Evolutionary conservation across 2,888 invertebrate species (phyloP), one percentile per base, ranked within the genome.

Genomic region (Automeris io): DNA sequence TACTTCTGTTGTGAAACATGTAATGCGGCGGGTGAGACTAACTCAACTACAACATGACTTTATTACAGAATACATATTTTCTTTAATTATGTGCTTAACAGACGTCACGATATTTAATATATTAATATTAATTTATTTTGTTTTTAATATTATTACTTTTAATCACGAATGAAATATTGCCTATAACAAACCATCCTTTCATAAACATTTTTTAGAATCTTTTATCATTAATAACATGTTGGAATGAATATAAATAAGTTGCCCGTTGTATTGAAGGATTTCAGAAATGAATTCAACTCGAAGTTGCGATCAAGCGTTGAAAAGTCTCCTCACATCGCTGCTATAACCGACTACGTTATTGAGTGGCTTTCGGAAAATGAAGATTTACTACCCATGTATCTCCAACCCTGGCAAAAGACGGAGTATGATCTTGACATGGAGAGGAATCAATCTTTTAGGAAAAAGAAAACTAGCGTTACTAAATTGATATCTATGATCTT

Each of bases 291-390:
- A 8, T 44, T 47, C 0, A 64, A 57, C 25, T 21, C 52, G 7
- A 41, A 47, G 3, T 54, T 78, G n/a, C 70, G 63, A 9, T 58
- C 65, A 1, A 68, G 62, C 6, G 74, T 80, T 41, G 69, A 74
- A 34, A 69, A 69, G 18, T 71, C 79, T 0, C 64, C 72, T 0
- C 65, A 83, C 35, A 53, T 75, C 2, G 74, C 72, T 39, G 71
- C 74, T 1, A 78, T 83, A 8, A 70, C 70, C 0, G 70, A 76
- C 4, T 80, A 70, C 45, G 72, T 85, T 0, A 56, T 85, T 2
- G 73, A 75, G 3, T 85, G 85, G 85, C 48, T 83, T 0, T 61
- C 71, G 0, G 71, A 73, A 1, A 68, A 81, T 40, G 78, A 81
- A 1, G 41, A 65, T 0, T 43, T 77, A 1, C 49, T 81, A 1